Conservation (phyloP, 2,888 invertebrate species). For the Drosophila prostipennis region DNA sequence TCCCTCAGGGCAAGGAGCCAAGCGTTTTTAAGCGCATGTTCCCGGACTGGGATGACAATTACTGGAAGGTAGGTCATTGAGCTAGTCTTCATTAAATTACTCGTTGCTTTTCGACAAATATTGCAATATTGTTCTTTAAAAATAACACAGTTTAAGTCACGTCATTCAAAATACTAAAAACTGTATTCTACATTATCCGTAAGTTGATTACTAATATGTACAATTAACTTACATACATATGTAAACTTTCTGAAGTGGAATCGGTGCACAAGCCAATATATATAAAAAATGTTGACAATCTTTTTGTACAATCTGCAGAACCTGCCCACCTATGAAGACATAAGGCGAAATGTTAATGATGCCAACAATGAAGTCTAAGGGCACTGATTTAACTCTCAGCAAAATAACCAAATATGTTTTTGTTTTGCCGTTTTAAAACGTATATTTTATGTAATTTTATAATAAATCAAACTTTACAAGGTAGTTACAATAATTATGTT, state of each 20-base stretch:
- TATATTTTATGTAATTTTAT: conserved; percentile 10
- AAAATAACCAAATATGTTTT: conserved; percentile 64
- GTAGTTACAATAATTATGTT: not conserved
- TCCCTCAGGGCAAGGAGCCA: conserved; percentile 91
- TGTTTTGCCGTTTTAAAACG: conserved; percentile 43
- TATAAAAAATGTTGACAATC: not conserved
- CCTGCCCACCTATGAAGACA: conserved; percentile 82
- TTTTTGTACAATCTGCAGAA: conserved; percentile 60
- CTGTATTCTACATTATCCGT: not conserved
- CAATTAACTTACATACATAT: too few species aligned
- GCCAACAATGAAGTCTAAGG: conserved; percentile 76
- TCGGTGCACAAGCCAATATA: not conserved
- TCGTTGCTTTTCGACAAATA: not conserved
- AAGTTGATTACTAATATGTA: conserved; percentile 39
- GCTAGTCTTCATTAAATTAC: conserved; percentile 1
- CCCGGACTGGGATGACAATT: conserved; percentile 89
- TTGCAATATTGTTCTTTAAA: too few species aligned
- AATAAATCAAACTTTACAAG: conserved; percentile 21
- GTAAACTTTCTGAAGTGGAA: too few species aligned
- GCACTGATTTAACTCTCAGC: conserved; percentile 56
- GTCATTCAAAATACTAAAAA: too few species aligned
- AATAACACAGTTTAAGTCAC: too few species aligned
- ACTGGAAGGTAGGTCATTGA: conserved; percentile 87
- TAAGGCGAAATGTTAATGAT: conserved; percentile 78
- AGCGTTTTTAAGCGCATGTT: conserved; percentile 90